Conservation (phyloP, 2,888 invertebrate species). For the Xylota segnis region DNA sequence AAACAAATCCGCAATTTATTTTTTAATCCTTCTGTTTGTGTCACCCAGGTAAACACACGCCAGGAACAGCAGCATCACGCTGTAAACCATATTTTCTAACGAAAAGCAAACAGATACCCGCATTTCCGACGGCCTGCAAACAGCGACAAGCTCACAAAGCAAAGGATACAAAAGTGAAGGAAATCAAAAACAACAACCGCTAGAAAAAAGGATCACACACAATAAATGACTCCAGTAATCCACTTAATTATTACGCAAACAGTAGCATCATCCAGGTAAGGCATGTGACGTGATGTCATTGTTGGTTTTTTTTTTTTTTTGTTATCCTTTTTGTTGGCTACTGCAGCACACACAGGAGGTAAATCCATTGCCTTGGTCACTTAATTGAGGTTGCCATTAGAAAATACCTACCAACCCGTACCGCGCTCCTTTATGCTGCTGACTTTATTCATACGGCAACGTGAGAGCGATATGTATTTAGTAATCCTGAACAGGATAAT, state of each 20-base stretch:
- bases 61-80: not conserved
- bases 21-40: conserved; percentile 48
- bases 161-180: conserved; percentile 5
- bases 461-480: conserved; percentile 33
- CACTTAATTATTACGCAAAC: conserved; percentile 71
- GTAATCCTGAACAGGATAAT: conserved; percentile 48
- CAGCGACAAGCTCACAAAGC: conserved; percentile 12
- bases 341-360: conserved; percentile 13
- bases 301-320: conserved; percentile 33
- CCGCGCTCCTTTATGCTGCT: conserved; percentile 7
- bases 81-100: conserved; percentile 33
- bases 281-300: conserved; percentile 39
- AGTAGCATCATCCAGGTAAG: conserved; percentile 48
- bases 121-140: conserved; percentile 28
- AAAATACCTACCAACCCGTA: conserved; percentile 22
- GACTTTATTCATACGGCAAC: conserved; percentile 40
- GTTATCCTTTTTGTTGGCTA: conserved; percentile 41
- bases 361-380: conserved; percentile 46
- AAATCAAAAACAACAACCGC: conserved; percentile 23
- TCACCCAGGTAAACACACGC: conserved; percentile 10
- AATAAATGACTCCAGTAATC: conserved; percentile 65
- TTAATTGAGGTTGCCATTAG: conserved; percentile 61
- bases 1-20: conserved; percentile 44
- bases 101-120: conserved; percentile 39
- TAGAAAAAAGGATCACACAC: conserved; percentile 44